Conservation (phyloP, 2,797 vertebrate species). For the Cichlasoma orientale region DNA sequence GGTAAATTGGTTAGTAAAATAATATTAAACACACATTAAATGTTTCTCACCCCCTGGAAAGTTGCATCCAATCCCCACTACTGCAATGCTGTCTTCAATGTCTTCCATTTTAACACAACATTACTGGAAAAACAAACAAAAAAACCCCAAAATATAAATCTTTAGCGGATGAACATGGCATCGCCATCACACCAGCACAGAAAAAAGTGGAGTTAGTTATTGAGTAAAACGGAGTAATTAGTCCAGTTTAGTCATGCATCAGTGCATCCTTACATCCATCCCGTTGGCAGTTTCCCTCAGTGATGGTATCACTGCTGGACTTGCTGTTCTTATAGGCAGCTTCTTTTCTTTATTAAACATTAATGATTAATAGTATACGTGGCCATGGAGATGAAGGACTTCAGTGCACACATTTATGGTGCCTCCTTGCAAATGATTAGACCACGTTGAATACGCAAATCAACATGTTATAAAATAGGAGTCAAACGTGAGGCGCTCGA, state of each 20-base stretch:
- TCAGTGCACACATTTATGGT: constrained; percentile 66
- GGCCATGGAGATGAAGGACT: constrained; percentile 70
- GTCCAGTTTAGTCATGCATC: constrained; percentile 20
- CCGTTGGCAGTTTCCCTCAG: background rate
- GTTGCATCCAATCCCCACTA: too few relatives aligned
- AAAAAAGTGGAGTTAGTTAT: background rate
- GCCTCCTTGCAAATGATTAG: constrained; percentile 44
- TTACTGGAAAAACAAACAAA: too few relatives aligned
- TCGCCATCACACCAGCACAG: background rate
- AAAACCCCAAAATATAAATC: background rate
- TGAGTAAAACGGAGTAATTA: background rate
- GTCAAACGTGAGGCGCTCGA: too few relatives aligned
- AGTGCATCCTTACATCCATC: constrained; percentile 39
- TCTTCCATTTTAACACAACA: too few relatives aligned
- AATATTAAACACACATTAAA: too few relatives aligned
- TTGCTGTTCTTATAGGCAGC: constrained; percentile 53
- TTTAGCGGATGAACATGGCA: background rate
- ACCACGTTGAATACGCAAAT: constrained; percentile 16
- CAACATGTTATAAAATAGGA: background rate
- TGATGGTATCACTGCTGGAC: constrained; percentile 49
- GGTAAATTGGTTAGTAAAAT: too few relatives aligned
- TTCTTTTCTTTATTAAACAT: constrained; percentile 67
- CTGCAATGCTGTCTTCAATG: too few relatives aligned
- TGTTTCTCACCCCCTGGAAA: too few relatives aligned
- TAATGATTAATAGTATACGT: constrained; percentile 62